These are phyloP conservation scores for Phaonia tiefii DNA, from an alignment of 2,888 invertebrate genomes.

Conservation along the genomic window DNA sequence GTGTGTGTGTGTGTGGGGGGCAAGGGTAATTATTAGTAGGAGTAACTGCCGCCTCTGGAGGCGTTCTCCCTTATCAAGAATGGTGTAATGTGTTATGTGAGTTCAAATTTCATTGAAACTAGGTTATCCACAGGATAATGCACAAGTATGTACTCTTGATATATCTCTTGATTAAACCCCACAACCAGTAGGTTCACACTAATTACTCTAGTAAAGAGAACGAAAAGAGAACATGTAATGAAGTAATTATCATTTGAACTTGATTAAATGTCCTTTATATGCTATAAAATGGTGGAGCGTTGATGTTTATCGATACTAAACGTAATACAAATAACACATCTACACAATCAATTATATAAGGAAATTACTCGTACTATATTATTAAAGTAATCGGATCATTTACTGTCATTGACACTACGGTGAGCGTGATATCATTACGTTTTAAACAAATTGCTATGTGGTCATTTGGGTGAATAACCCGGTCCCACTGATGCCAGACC, in stretches of 20 bases:
- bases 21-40: not conserved
- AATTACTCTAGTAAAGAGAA: conserved; percentile 12
- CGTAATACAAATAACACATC: not conserved
- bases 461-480: no score
- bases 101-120: conserved; percentile 40
- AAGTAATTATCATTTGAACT: conserved; percentile 48
- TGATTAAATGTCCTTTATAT: conserved; percentile 40
- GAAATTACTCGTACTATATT: no score
- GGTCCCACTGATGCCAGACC: no score
- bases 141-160: not conserved
- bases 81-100: conserved; percentile 33
- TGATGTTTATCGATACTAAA: conserved; percentile 28
- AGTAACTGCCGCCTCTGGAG: not conserved
- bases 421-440: no score
- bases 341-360: conserved; percentile 28
- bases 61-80: not conserved
- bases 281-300: not conserved
- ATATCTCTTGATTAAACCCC: not conserved
- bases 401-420: no score
- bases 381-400: no score
- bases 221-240: conserved; percentile 16
- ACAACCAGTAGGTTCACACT: not conserved
- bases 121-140: conserved; percentile 16
- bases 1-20: not conserved
- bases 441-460: no score